Conservation (phyloP, 2,113 vertebrate genomes). For the Haemorhous mexicanus region DNA sequence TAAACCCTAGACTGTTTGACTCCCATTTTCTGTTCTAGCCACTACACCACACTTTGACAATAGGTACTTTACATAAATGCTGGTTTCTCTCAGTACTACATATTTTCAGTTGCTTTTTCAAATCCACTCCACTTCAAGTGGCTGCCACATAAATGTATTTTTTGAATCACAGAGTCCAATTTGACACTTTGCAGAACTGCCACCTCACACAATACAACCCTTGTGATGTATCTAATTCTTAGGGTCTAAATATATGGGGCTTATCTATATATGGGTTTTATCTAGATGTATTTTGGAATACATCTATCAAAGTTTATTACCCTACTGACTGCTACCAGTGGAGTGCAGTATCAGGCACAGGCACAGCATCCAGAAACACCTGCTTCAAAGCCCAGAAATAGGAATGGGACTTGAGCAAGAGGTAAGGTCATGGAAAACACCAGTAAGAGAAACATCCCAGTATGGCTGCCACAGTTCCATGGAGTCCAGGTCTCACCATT, state of each 20-base stretch:
- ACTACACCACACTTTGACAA: neutral
- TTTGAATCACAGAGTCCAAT: neutral
- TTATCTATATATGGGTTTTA: neutral
- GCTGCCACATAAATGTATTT: neutral
- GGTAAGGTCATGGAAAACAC: neutral
- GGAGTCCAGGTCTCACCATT: neutral
- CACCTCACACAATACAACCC: neutral
- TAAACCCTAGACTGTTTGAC: slow-evolving; percentile 3
- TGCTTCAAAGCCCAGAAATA: neutral
- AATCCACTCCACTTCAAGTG: neutral
- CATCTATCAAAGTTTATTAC: neutral
- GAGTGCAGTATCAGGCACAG: neutral
- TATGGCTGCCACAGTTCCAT: neutral
- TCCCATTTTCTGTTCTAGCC: neutral
- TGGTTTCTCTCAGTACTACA: neutral
- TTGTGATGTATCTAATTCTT: neutral
- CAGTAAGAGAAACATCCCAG: neutral
- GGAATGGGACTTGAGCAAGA: neutral
- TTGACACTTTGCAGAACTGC: neutral
- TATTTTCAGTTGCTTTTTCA: slow-evolving; percentile 20
- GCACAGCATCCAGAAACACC: neutral
- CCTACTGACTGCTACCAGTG: neutral
- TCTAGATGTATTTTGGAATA: neutral
- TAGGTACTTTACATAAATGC: neutral
- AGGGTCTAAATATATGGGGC: neutral